Evolutionary conservation across 2,113 vertebrate genomes (phyloP).

Genomic region (Hippocampus barbouri): DNA sequence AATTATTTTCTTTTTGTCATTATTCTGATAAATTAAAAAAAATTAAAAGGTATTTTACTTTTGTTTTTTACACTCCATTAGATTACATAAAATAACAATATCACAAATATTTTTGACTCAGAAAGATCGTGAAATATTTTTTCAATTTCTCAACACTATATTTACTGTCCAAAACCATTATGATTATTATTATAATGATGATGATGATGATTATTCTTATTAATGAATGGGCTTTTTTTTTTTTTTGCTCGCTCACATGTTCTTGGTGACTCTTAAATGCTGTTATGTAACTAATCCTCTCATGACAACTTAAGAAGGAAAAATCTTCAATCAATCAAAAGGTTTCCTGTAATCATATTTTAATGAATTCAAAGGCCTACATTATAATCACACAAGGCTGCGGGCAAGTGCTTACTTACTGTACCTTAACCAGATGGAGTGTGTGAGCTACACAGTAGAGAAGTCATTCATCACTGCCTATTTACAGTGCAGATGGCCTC

Average conservation of each 20-base stretch:
- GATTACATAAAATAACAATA: too few species aligned
- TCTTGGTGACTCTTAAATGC: too few species aligned
- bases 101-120: too few species aligned
- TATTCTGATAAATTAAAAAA: background rate
- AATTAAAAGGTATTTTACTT: background rate
- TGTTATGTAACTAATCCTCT: background rate
- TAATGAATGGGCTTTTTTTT: too few species aligned
- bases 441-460: constrained; percentile 18
- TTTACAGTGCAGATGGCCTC: constrained; percentile 63
- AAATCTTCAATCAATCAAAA: background rate
- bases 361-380: background rate
- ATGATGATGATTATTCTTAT: too few species aligned
- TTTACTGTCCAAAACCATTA: too few species aligned
- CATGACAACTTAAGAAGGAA: background rate
- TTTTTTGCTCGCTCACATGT: too few species aligned
- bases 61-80: too few species aligned
- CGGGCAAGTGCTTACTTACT: background rate
- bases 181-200: too few species aligned
- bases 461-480: constrained; percentile 58
- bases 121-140: too few species aligned
- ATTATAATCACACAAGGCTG: background rate
- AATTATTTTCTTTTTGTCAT: too few species aligned
- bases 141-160: too few species aligned
- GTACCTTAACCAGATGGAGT: constrained; percentile 8
- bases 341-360: background rate